A percentile compares a stretch with the other conserved stretches of the same genome.
Evolutionary conservation across 2,888 invertebrate species (phyloP).

Genomic region (Rhodophaea formosa): DNA sequence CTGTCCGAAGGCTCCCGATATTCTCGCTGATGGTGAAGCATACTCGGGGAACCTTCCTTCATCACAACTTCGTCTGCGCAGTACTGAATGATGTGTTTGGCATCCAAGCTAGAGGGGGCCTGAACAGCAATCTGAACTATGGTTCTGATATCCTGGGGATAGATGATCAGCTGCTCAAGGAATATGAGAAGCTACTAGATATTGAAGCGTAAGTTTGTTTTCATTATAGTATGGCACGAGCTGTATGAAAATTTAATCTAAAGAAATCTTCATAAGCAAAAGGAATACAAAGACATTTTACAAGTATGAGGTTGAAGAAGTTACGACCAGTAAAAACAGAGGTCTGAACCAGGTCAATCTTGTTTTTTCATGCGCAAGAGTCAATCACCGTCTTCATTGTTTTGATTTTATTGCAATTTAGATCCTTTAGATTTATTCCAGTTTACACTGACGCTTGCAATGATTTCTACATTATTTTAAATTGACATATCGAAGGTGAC

Average conservation of each 20-base stretch:
- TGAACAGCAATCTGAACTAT: slow-evolving; percentile 91
- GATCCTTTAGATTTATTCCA: slow-evolving; percentile 18
- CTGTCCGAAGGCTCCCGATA: slow-evolving; percentile 87
- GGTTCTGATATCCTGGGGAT: slow-evolving; percentile 93
- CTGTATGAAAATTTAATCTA: too few species aligned
- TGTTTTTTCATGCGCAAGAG: neutral
- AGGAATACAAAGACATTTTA: too few species aligned
- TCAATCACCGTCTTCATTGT: slow-evolving; percentile 14
- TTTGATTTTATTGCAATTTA: slow-evolving; percentile 26
- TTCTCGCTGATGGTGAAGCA: slow-evolving; percentile 93
- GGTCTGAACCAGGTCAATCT: neutral
- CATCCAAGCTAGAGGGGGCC: slow-evolving; percentile 90
- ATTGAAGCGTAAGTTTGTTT: slow-evolving; percentile 65
- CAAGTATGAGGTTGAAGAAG: neutral
- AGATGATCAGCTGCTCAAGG: slow-evolving; percentile 86
- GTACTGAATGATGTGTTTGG: slow-evolving; percentile 95
- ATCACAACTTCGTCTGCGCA: slow-evolving; percentile 93
- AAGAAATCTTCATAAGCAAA: too few species aligned
- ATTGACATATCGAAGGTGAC: neutral
- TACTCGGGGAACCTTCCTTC: slow-evolving; percentile 89
- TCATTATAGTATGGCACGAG: neutral
- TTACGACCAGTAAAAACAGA: neutral
- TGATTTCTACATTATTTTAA: neutral
- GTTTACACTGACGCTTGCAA: neutral
- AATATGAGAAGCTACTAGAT: slow-evolving; percentile 84